Conservation (phyloP, 2,888 invertebrate genomes). For the Aspidapion aeneum region DNA sequence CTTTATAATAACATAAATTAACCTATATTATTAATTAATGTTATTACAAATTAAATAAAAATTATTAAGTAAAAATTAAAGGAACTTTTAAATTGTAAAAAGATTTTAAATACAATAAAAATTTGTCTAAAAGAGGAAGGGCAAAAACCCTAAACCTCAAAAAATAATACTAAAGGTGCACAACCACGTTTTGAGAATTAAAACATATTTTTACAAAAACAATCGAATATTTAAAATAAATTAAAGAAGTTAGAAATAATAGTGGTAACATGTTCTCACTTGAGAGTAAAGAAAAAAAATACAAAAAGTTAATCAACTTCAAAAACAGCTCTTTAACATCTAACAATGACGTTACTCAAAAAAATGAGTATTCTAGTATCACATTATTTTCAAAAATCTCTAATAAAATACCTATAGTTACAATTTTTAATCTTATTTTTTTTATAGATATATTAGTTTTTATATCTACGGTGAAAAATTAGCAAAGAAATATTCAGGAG, state of each 20-base stretch:
- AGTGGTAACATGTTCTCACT: constrained; percentile 47
- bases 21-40: too few relatives aligned
- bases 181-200: constrained; percentile 30
- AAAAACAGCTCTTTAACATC: constrained; percentile 24
- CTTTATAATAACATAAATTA: too few relatives aligned
- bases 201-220: constrained; percentile 22
- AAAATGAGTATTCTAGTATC: constrained; percentile 36
- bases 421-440: constrained; percentile 1
- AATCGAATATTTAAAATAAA: constrained; percentile 24
- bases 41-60: too few relatives aligned
- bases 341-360: constrained; percentile 33
- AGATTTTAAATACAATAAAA: too few relatives aligned
- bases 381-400: constrained; percentile 40
- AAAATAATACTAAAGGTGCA: too few relatives aligned
- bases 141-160: too few relatives aligned
- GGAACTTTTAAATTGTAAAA: too few relatives aligned
- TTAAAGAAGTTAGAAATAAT: constrained; percentile 32
- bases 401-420: constrained; percentile 29
- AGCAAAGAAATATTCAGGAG: too few relatives aligned
- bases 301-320: constrained; percentile 16
- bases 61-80: too few relatives aligned
- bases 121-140: too few relatives aligned
- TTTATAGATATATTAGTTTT: background rate
- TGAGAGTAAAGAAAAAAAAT: constrained; percentile 23
- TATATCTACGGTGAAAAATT: too few relatives aligned